Evolutionary conservation across 2,797 vertebrate genomes (phyloP).

Genomic region (Gobionotothen gibberifrons): DNA sequence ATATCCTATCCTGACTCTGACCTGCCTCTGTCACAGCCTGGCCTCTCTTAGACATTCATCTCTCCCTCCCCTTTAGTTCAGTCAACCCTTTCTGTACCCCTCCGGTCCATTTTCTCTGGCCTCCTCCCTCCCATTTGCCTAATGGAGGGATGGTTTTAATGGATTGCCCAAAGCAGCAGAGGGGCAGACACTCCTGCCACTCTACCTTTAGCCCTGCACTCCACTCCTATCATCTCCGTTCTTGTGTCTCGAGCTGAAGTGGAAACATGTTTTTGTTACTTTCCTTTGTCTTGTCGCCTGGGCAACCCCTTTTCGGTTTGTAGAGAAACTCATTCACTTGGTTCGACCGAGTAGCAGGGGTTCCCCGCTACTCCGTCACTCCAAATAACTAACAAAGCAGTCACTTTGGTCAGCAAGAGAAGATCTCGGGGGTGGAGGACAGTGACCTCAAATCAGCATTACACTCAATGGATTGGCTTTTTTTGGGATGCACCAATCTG

Average conservation of each 20-base stretch:
- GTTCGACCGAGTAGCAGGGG: slow-evolving; percentile 62
- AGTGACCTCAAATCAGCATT: slow-evolving; percentile 52
- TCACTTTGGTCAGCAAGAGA: slow-evolving; percentile 48
- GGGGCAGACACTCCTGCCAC: slow-evolving; percentile 66
- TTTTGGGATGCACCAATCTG: too few relatives aligned
- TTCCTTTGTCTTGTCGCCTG: slow-evolving; percentile 70
- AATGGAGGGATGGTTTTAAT: slow-evolving; percentile 80
- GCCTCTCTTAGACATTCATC: slow-evolving; percentile 53
- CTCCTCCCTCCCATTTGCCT: slow-evolving; percentile 75
- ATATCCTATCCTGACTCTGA: slow-evolving; percentile 58
- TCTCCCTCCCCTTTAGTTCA: slow-evolving; percentile 61
- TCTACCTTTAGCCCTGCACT: slow-evolving; percentile 68
- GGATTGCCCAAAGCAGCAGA: slow-evolving; percentile 74
- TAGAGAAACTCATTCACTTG: slow-evolving; percentile 63
- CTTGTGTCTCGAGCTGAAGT: slow-evolving; percentile 58
- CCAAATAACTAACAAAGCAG: slow-evolving; percentile 63
- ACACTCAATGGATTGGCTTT: slow-evolving; percentile 27
- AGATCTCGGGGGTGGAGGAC: slow-evolving; percentile 33
- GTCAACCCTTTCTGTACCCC: slow-evolving; percentile 72
- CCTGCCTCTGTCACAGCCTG: slow-evolving; percentile 54
- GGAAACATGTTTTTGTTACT: slow-evolving; percentile 54
- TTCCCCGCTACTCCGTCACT: slow-evolving; percentile 50
- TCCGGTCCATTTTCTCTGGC: slow-evolving; percentile 70
- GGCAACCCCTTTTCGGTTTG: slow-evolving; percentile 65
- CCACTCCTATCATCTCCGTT: slow-evolving; percentile 60